phyloP scores from a whole-genome alignment of 2,113 vertebrate genomes.

The Ceyx cyanopectus region DNA sequence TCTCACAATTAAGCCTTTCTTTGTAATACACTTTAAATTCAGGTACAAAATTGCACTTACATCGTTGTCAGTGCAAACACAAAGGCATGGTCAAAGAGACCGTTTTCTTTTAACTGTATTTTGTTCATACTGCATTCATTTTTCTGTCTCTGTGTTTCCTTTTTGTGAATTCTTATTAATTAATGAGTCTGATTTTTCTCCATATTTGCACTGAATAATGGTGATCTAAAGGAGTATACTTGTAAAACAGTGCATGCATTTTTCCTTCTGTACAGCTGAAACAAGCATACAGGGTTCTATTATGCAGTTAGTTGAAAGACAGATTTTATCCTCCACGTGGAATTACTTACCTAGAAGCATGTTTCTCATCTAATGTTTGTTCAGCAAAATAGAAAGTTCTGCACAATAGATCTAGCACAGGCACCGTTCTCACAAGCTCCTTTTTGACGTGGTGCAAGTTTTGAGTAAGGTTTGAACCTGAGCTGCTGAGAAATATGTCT shows the following conservation, averaged over 20 bases:
- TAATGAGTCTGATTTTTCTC: neutral
- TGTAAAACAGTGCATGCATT: neutral
- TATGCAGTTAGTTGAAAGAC: conserved; percentile 10
- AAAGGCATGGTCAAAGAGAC: neutral
- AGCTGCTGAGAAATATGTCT: conserved; percentile 66
- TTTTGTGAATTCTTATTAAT: neutral
- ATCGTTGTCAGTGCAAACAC: neutral
- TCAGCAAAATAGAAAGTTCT: conserved; percentile 53
- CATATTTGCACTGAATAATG: neutral
- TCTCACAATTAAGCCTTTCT: neutral
- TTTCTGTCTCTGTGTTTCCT: neutral
- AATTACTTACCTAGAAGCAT: conserved; percentile 84
- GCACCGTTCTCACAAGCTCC: neutral
- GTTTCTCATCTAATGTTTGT: conserved; percentile 54
- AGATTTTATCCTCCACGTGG: conserved; percentile 31
- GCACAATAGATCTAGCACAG: conserved; percentile 31
- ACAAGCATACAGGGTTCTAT: neutral
- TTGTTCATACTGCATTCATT: neutral
- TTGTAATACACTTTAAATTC: neutral
- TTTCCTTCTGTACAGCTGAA: conserved; percentile 11
- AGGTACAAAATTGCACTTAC: neutral
- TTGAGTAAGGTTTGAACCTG: conserved; percentile 18
- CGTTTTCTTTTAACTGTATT: neutral
- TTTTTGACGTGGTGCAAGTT: conserved; percentile 45
- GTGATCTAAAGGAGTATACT: neutral